Percentiles rank a stretch among this genome's conserved stretches.
These are phyloP conservation scores for Chloroclystis v-ata DNA, from an alignment of 2,888 invertebrate genomes.

Conservation along the genomic window DNA sequence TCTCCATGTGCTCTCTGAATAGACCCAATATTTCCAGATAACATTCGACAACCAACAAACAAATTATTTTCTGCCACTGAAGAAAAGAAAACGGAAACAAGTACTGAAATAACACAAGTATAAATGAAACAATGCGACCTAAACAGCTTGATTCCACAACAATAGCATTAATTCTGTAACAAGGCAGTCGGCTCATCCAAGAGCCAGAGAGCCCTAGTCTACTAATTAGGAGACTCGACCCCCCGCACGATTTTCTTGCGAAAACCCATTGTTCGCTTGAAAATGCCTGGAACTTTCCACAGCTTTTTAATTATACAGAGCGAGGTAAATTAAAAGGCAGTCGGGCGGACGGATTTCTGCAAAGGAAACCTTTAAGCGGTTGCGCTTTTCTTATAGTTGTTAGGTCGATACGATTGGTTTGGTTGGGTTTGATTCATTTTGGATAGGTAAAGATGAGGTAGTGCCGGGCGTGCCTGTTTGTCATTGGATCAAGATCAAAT, in stretches of 20 bases:
- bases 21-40: too few relatives aligned
- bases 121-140: too few relatives aligned
- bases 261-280: constrained; percentile 52
- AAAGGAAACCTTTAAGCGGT: constrained; percentile 45
- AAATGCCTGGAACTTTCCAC: constrained; percentile 50
- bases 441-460: too few relatives aligned
- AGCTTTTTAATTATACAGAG: constrained; percentile 69
- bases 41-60: too few relatives aligned
- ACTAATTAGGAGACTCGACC: constrained; percentile 26
- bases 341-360: constrained; percentile 55
- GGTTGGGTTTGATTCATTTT: neutral
- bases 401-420: constrained; percentile 5
- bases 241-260: constrained; percentile 31
- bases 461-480: too few relatives aligned
- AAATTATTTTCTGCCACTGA: too few relatives aligned
- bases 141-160: neutral
- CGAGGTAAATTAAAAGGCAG: constrained; percentile 72
- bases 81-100: too few relatives aligned
- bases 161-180: neutral
- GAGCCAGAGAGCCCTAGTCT: constrained; percentile 1
- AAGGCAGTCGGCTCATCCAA: neutral
- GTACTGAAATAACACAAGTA: too few relatives aligned
- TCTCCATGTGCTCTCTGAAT: too few relatives aligned
- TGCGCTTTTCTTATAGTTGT: constrained; percentile 39
- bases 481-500: too few relatives aligned